Conservation (phyloP, 2,113 vertebrate genomes). For the Colistium nudipinnis region DNA sequence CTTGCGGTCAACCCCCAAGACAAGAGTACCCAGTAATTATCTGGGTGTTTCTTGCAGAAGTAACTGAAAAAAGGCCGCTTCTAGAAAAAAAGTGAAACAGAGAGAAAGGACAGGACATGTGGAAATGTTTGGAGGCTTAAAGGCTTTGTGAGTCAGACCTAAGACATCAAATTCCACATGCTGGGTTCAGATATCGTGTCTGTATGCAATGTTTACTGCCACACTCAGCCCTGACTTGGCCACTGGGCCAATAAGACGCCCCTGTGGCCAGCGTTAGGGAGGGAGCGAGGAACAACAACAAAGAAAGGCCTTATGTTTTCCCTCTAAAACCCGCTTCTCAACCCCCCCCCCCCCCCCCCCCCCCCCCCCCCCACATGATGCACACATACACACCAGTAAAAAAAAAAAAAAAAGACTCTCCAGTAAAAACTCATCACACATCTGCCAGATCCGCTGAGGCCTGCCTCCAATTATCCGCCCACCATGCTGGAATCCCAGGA, state of each 20-base stretch:
- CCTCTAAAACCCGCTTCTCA: slow-evolving; percentile 58
- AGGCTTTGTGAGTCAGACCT: slow-evolving; percentile 74
- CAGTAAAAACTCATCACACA: slow-evolving; percentile 79
- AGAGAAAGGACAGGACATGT: slow-evolving; percentile 51
- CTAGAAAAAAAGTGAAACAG: slow-evolving; percentile 62
- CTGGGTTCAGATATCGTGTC: slow-evolving; percentile 78
- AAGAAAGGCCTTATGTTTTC: slow-evolving; percentile 78
- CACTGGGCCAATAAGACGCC: slow-evolving; percentile 67
- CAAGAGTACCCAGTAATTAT: slow-evolving; percentile 60
- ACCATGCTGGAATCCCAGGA: slow-evolving; percentile 78
- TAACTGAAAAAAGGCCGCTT: slow-evolving; percentile 40
- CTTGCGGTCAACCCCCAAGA: slow-evolving; percentile 55
- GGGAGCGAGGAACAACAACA: slow-evolving; percentile 69
- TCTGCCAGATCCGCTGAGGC: slow-evolving; percentile 77
- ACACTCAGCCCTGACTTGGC: slow-evolving; percentile 64
- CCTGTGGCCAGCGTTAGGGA: slow-evolving; percentile 65
- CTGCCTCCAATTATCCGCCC: slow-evolving; percentile 82
- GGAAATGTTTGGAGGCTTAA: slow-evolving; percentile 66
- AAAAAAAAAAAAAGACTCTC: slow-evolving; percentile 48
- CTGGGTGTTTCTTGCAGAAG: slow-evolving; percentile 66
- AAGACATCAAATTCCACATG: slow-evolving; percentile 81
- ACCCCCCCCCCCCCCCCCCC: slow-evolving; percentile 2
- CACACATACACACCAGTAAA: slow-evolving; percentile 45
- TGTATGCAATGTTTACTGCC: slow-evolving; percentile 77
- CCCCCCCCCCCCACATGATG: background rate